Conservation (phyloP, 1,140 invertebrate species). For the Drosophila kohkoa region DNA sequence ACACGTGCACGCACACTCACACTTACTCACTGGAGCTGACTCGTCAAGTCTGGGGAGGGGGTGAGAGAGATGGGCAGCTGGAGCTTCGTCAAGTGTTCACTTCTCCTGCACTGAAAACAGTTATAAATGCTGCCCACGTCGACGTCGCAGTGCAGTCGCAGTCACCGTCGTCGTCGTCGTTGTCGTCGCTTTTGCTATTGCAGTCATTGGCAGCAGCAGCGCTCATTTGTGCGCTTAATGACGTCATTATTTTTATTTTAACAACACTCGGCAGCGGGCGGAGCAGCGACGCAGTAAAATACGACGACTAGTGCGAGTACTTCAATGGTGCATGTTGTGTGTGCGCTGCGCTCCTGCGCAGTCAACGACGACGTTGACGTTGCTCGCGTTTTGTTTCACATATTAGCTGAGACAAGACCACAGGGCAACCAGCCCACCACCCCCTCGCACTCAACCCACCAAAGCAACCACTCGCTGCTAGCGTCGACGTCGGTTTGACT, state of each 20-base stretch:
- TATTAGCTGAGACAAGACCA: conserved; percentile 57
- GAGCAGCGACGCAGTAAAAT: conserved; percentile 49
- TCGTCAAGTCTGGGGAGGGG: conserved; percentile 37
- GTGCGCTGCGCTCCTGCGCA: conserved; percentile 52
- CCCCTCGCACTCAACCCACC: conserved; percentile 22
- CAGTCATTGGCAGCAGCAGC: conserved; percentile 47
- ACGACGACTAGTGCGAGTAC: conserved; percentile 47
- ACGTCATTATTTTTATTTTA: conserved; percentile 83
- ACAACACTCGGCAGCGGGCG: conserved; percentile 58
- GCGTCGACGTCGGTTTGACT: conserved; percentile 53
- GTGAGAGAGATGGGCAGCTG: conserved; percentile 12
- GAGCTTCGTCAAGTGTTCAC: conserved; percentile 72
- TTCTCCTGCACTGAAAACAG: conserved; percentile 74
- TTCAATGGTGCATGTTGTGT: conserved; percentile 51
- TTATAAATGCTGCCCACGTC: conserved; percentile 68
- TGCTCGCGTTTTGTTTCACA: conserved; percentile 54
- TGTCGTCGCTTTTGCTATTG: conserved; percentile 3
- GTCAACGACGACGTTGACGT: conserved; percentile 37
- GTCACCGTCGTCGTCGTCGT: conserved; percentile 11
- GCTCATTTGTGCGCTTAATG: conserved; percentile 82
- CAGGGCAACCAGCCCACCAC: conserved; percentile 28
- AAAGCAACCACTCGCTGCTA: conserved; percentile 69
- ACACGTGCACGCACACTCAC: not conserved
- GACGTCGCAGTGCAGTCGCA: conserved; percentile 23
- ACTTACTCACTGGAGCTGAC: conserved; percentile 14